Evolutionary conservation across 2,888 invertebrate genomes (phyloP).

Genomic region (Eudemis profundana): DNA sequence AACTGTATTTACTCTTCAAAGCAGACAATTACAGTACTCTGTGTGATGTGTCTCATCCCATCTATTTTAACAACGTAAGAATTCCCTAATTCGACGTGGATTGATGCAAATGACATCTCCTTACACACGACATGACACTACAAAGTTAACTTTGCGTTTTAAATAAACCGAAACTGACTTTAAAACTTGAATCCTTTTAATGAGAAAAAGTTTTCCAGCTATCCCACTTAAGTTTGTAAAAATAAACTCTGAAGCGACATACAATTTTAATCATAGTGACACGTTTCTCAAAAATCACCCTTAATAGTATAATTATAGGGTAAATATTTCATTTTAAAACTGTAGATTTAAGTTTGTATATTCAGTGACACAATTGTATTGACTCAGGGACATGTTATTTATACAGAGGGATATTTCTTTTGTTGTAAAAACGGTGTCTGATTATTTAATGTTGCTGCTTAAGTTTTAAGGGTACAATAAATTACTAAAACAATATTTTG

Average conservation of each 20-base stretch:
- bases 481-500: slow-evolving; percentile 32
- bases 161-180: neutral
- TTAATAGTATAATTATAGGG: slow-evolving; percentile 36
- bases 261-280: slow-evolving; percentile 5
- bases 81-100: slow-evolving; percentile 76
- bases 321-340: neutral
- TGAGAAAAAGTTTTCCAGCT: neutral
- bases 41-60: slow-evolving; percentile 59
- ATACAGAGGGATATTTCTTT: slow-evolving; percentile 66
- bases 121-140: slow-evolving; percentile 55
- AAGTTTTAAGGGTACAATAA: slow-evolving; percentile 15
- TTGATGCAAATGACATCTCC: slow-evolving; percentile 80
- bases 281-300: slow-evolving; percentile 35
- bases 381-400: slow-evolving; percentile 73
- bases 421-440: slow-evolving; percentile 37
- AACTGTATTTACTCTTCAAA: slow-evolving; percentile 8
- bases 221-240: slow-evolving; percentile 2
- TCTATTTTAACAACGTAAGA: slow-evolving; percentile 67
- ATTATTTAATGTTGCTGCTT: slow-evolving; percentile 36
- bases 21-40: slow-evolving; percentile 56
- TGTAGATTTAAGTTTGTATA: slow-evolving; percentile 45
- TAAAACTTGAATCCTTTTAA: neutral
- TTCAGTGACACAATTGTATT: slow-evolving; percentile 72
- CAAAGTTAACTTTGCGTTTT: slow-evolving; percentile 32
- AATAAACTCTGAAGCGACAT: neutral